Evolutionary conservation across 2,888 invertebrate genomes (phyloP).

Genomic region (Pseudanteris insignis): DNA sequence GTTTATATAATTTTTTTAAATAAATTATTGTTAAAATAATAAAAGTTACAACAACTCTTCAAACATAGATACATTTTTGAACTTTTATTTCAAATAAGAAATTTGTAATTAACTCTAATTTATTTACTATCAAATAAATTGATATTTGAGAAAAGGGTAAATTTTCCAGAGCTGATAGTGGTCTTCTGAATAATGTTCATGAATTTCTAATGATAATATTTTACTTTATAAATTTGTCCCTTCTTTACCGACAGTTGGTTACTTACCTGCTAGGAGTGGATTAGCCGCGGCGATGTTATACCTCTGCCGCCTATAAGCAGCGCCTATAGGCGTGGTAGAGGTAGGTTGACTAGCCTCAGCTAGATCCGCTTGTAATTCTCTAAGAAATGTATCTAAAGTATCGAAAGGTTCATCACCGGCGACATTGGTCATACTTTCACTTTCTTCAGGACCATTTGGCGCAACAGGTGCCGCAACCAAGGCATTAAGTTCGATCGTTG

Average conservation of each 20-base stretch:
- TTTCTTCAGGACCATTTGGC: constrained; percentile 58
- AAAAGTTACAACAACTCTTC: no score
- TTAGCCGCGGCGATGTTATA: constrained; percentile 87
- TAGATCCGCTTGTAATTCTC: constrained; percentile 73
- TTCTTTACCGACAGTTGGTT: constrained; percentile 17
- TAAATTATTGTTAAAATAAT: no score
- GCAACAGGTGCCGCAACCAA: constrained; percentile 59
- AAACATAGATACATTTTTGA: no score
- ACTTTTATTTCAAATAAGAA: no score
- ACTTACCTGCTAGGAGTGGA: constrained; percentile 84
- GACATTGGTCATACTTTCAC: constrained; percentile 56
- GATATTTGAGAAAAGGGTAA: no score
- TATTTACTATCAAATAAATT: no score
- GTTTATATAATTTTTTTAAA: no score
- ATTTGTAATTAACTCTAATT: no score
- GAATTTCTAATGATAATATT: no score
- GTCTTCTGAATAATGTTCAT: no score
- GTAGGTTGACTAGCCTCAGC: constrained; percentile 66
- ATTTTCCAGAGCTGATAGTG: no score
- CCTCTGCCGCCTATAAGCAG: constrained; percentile 70
- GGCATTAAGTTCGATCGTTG: constrained; percentile 62
- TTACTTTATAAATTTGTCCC: no score
- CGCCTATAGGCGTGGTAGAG: constrained; percentile 68
- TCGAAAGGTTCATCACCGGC: constrained; percentile 84
- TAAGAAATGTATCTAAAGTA: constrained; percentile 82